Evolutionary conservation across 2,888 invertebrate species (phyloP).

Genomic region (Lissocephala sabroskyi): DNA sequence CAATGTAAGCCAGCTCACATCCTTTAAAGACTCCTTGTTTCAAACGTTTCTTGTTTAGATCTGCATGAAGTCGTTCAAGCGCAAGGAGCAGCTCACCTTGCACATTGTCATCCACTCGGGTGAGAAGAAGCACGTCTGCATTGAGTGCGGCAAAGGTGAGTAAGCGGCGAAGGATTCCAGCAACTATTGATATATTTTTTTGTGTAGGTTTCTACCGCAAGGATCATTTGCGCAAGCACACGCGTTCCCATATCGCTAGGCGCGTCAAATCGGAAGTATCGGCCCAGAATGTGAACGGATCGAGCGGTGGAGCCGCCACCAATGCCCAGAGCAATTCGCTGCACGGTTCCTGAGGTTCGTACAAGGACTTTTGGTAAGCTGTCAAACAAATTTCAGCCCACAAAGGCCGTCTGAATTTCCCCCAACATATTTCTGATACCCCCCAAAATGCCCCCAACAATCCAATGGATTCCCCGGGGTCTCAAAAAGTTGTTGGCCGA

Average conservation of each 20-base stretch:
- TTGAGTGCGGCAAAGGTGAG: slow-evolving; percentile 87
- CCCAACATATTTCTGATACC: slow-evolving; percentile 22
- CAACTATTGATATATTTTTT: slow-evolving; percentile 3
- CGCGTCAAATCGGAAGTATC: slow-evolving; percentile 89
- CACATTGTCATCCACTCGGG: slow-evolving; percentile 94
- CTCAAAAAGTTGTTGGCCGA: slow-evolving; percentile 16
- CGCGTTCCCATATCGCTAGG: slow-evolving; percentile 87
- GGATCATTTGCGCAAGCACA: slow-evolving; percentile 89
- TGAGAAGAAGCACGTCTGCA: slow-evolving; percentile 89
- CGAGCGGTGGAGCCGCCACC: slow-evolving; percentile 60
- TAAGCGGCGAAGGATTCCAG: not conserved
- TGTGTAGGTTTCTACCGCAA: slow-evolving; percentile 86
- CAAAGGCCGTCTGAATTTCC: slow-evolving; percentile 23
- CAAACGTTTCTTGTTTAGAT: slow-evolving; percentile 71
- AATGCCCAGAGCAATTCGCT: slow-evolving; percentile 70
- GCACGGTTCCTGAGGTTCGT: slow-evolving; percentile 73
- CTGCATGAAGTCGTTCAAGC: slow-evolving; percentile 89
- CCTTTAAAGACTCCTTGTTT: too few relatives aligned
- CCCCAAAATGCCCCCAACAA: too few relatives aligned
- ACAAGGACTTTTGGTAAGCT: slow-evolving; percentile 74
- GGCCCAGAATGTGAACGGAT: slow-evolving; percentile 75
- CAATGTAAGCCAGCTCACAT: slow-evolving; percentile 74
- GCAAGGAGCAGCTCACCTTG: slow-evolving; percentile 89
- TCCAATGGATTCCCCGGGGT: too few relatives aligned
- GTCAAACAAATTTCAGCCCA: slow-evolving; percentile 63